These are phyloP conservation scores for Drosophila arizonae DNA, from an alignment of 1,140 invertebrate species.

Conservation along the genomic window DNA sequence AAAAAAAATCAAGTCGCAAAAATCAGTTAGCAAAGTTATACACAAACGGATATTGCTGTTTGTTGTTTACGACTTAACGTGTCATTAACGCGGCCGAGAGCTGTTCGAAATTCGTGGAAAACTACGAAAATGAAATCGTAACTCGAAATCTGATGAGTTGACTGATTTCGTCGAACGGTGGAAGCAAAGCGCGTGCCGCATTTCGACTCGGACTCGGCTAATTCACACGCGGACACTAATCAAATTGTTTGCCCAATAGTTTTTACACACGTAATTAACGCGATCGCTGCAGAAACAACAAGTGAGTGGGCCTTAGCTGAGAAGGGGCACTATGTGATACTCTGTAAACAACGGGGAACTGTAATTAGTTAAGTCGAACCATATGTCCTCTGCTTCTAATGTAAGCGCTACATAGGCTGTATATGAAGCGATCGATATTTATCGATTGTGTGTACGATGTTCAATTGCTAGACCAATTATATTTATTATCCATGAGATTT, in stretches of 20 bases:
- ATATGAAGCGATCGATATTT: no score
- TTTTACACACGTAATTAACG: slow-evolving; percentile 71
- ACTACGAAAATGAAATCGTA: slow-evolving; percentile 15
- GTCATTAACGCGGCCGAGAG: slow-evolving; percentile 47
- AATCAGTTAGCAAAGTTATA: slow-evolving; percentile 61
- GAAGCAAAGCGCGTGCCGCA: slow-evolving; percentile 65
- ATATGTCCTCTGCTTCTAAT: no score
- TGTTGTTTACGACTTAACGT: slow-evolving; percentile 56
- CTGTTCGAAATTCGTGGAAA: slow-evolving; percentile 51
- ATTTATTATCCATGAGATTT: no score
- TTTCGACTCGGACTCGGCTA: slow-evolving; percentile 32
- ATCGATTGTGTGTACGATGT: no score
- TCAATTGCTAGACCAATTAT: no score
- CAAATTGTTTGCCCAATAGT: slow-evolving; percentile 76
- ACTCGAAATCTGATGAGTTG: slow-evolving; percentile 31
- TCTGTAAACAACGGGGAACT: neutral
- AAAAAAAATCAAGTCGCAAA: slow-evolving; percentile 18
- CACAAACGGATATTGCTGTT: slow-evolving; percentile 61
- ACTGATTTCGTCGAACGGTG: slow-evolving; percentile 17
- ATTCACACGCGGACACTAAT: slow-evolving; percentile 68
- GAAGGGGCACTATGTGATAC: neutral
- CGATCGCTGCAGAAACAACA: slow-evolving; percentile 30
- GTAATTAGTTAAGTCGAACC: no score
- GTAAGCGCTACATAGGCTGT: no score
- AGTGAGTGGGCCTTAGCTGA: neutral